These are phyloP conservation scores for Acropternis orthonyx DNA, from an alignment of 2,797 vertebrate genomes.

Conservation along the genomic window DNA sequence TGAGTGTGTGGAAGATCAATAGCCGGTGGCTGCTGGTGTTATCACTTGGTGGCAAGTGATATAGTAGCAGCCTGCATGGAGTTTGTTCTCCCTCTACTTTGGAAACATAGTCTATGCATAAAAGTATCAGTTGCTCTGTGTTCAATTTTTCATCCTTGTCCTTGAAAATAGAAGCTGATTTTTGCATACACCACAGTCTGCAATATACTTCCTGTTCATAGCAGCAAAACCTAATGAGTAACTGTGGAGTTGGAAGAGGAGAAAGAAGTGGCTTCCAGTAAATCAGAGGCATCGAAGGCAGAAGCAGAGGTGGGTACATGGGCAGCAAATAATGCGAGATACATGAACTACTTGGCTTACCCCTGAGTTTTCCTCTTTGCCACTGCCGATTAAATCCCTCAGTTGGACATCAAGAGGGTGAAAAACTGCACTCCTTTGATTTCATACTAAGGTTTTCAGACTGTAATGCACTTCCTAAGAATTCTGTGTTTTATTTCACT, in stretches of 20 bases:
- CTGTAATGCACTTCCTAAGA: neutral
- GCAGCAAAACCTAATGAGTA: neutral
- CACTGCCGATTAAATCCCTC: neutral
- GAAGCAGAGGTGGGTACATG: neutral
- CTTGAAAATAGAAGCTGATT: constrained; percentile 35
- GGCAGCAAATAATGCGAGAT: neutral
- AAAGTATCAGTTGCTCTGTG: neutral
- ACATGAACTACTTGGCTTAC: neutral
- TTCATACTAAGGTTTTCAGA: neutral
- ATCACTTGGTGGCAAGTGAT: constrained; percentile 18
- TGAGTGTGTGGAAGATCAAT: neutral
- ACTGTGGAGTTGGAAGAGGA: neutral
- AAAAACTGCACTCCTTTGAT: neutral
- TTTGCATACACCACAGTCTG: neutral
- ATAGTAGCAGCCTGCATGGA: neutral
- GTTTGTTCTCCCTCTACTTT: neutral
- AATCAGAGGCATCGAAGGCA: neutral
- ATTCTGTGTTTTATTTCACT: neutral
- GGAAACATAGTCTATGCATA: constrained; percentile 15
- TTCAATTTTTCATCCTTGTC: constrained; percentile 35
- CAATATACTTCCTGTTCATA: neutral
- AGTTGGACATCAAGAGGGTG: neutral
- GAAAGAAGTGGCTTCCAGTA: neutral
- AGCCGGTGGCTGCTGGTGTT: neutral
- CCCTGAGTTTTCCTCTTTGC: neutral